Percentiles rank a stretch among this genome's conserved stretches.
These are phyloP conservation scores for Sebastes melanostomus DNA, from an alignment of 2,797 vertebrate genomes.

Conservation along the genomic window DNA sequence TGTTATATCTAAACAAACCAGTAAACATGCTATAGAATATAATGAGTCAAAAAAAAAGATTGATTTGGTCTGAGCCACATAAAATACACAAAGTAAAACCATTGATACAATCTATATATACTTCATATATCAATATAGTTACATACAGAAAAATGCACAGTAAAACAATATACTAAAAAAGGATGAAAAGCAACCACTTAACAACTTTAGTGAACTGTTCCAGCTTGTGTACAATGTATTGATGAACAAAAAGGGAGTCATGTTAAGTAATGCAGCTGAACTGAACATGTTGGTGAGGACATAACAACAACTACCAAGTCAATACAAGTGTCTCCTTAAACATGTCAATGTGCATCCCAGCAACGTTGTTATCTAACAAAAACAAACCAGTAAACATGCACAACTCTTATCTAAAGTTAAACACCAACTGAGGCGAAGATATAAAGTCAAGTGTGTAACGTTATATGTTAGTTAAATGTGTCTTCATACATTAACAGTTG, in stretches of 20 bases:
- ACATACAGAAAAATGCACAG: background rate
- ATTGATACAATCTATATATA: background rate
- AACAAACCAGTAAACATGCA: slow-evolving; percentile 8
- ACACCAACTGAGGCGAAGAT: background rate
- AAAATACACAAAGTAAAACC: background rate
- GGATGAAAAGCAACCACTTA: background rate
- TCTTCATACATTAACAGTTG: too few species aligned
- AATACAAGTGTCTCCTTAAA: too few species aligned
- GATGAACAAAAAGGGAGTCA: too few species aligned
- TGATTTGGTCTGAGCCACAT: background rate
- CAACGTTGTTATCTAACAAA: too few species aligned
- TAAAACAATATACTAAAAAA: background rate
- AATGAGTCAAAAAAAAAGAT: background rate
- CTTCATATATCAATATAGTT: background rate
- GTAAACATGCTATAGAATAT: background rate
- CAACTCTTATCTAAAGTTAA: slow-evolving; percentile 24
- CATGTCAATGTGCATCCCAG: too few species aligned
- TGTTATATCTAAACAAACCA: background rate
- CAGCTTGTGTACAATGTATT: background rate
- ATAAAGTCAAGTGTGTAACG: background rate
- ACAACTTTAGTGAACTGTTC: background rate
- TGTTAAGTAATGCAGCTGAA: too few species aligned
- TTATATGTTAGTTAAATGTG: background rate
- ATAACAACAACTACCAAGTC: too few species aligned
- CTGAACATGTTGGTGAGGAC: too few species aligned